Evolutionary conservation across 2,113 vertebrate genomes (phyloP).

Genomic region (Grammomys dolichurus): DNA sequence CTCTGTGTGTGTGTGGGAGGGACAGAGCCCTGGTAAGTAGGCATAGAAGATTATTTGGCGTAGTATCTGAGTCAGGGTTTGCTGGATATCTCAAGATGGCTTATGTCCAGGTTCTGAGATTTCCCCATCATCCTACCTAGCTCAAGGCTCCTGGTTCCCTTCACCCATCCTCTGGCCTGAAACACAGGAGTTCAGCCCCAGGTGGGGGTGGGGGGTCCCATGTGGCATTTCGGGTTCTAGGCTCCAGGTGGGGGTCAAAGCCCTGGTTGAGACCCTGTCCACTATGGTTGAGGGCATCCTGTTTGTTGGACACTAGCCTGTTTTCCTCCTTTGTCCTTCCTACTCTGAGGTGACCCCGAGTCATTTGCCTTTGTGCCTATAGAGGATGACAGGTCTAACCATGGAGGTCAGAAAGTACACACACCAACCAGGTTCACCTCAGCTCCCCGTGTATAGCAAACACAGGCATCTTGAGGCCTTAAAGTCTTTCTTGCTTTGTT

Average conservation of each 20-base stretch:
- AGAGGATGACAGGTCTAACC: rapidly evolving
- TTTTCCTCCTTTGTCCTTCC: background rate
- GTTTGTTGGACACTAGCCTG: rapidly evolving
- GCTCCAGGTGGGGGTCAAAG: background rate
- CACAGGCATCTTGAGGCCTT: background rate
- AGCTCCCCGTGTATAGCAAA: rapidly evolving
- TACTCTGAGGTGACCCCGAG: background rate
- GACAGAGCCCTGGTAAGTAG: too few species aligned
- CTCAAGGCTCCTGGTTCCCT: background rate
- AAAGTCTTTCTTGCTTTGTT: background rate
- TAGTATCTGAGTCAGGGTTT: background rate
- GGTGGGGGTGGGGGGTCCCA: background rate
- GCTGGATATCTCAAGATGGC: background rate
- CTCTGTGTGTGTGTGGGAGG: rapidly evolving
- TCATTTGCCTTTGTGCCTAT: rapidly evolving
- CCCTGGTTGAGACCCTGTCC: background rate
- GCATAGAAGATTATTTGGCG: background rate
- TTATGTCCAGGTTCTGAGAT: too few species aligned
- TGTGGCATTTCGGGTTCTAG: background rate
- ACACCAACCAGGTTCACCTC: rapidly evolving
- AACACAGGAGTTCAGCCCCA: background rate
- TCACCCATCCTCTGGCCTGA: rapidly evolving
- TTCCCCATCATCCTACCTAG: rapidly evolving
- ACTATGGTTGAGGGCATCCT: rapidly evolving
- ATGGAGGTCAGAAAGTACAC: rapidly evolving